Percentiles rank a stretch among this genome's conserved stretches.
Conservation (phyloP, 2,888 invertebrate species). For the Pegoplata infirma region DNA sequence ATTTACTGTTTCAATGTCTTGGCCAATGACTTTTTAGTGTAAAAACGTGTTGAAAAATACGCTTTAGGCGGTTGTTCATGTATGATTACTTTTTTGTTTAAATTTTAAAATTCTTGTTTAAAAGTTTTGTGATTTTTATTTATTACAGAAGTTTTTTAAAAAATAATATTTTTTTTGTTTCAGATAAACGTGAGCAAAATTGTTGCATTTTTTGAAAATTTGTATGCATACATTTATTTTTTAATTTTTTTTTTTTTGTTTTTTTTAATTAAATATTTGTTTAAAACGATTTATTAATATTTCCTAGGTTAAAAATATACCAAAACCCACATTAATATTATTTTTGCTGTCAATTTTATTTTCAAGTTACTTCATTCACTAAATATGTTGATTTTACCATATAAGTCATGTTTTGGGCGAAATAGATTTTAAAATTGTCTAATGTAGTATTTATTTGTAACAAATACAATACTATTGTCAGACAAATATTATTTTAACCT, state of each 20-base stretch:
- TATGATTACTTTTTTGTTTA: slow-evolving; percentile 13
- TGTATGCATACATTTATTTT: no score
- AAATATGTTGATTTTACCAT: slow-evolving; percentile 29
- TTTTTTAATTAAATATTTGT: no score
- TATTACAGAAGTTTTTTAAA: background rate
- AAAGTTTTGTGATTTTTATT: background rate
- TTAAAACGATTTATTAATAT: no score
- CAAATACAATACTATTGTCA: no score
- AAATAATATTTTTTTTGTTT: background rate
- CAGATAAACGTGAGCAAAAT: background rate
- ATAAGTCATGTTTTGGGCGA: background rate
- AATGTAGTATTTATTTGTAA: background rate
- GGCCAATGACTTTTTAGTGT: slow-evolving; percentile 56
- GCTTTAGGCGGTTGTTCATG: slow-evolving; percentile 25
- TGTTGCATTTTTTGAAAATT: no score
- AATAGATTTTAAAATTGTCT: slow-evolving; percentile 1
- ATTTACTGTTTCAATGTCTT: slow-evolving; percentile 54
- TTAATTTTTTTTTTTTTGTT: no score
- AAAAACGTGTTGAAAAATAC: slow-evolving; percentile 47
- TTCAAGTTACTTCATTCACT: slow-evolving; percentile 6
- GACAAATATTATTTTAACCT: slow-evolving; percentile 12
- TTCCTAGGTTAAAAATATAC: background rate
- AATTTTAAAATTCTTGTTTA: background rate
- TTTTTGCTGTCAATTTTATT: background rate
- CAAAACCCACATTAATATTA: background rate